Evolutionary conservation across 2,113 vertebrate species (phyloP).

Genomic region (Protobothrops mucrosquamatus): DNA sequence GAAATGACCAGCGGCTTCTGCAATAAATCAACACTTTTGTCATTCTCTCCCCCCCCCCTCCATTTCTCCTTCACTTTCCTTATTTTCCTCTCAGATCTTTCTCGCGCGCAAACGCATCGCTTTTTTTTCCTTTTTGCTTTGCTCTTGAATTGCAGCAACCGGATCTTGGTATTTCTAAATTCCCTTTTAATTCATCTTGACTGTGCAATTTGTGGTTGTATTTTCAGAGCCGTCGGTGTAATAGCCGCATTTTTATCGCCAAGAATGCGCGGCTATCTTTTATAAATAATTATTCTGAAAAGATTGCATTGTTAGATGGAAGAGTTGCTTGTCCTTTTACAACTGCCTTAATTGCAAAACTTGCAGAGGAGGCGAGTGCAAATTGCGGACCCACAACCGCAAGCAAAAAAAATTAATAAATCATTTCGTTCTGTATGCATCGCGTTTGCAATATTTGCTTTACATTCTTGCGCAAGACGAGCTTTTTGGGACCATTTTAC

Average conservation of each 20-base stretch:
- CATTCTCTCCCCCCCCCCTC: conserved; percentile 4
- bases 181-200: neutral
- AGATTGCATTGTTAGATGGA: neutral
- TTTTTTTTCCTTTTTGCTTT: neutral
- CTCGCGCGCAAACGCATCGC: too few species aligned
- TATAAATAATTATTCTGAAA: neutral
- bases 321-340: neutral
- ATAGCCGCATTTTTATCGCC: neutral
- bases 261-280: neutral
- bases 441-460: neutral
- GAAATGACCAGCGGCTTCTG: conserved; percentile 80
- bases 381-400: neutral
- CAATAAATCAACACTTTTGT: conserved; percentile 75
- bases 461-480: neutral
- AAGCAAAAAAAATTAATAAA: neutral
- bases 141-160: neutral
- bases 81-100: neutral
- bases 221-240: neutral
- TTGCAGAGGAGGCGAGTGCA: neutral
- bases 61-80: neutral
- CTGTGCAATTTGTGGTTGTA: neutral
- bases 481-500: neutral
- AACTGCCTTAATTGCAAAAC: neutral
- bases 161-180: neutral
- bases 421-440: neutral